Percentiles rank a stretch among this genome's conserved stretches.
Evolutionary conservation across 1,140 invertebrate genomes (phyloP).

Genomic region (Papilio polyxenes): DNA sequence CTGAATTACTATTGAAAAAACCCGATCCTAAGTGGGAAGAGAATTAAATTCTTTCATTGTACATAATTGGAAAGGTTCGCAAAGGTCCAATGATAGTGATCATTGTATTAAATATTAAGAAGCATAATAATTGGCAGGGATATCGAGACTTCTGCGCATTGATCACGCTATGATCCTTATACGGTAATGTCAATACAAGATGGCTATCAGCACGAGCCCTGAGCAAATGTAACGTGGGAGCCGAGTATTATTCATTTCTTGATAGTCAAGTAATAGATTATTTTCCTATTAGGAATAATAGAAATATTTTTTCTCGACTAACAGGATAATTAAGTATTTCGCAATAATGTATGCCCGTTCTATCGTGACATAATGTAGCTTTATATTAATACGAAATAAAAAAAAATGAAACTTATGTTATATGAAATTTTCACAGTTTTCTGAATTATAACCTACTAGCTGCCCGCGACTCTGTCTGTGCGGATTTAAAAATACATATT

Average conservation of each 20-base stretch:
- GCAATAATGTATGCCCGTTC: too few species aligned
- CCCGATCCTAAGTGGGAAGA: neutral
- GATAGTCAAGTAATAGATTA: neutral
- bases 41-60: neutral
- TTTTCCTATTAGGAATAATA: too few species aligned
- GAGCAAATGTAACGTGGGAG: slow-evolving; percentile 26
- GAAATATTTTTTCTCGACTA: too few species aligned
- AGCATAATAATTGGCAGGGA: slow-evolving; percentile 35
- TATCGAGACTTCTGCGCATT: slow-evolving; percentile 29
- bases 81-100: slow-evolving; percentile 28
- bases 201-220: slow-evolving; percentile 4
- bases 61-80: neutral
- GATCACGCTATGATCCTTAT: slow-evolving; percentile 36
- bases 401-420: too few species aligned
- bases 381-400: too few species aligned
- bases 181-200: slow-evolving; percentile 27
- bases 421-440: too few species aligned
- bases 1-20: neutral
- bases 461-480: too few species aligned
- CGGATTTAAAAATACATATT: too few species aligned
- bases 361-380: too few species aligned
- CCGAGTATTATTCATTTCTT: slow-evolving; percentile 9
- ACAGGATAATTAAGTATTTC: too few species aligned
- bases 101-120: slow-evolving; percentile 30
- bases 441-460: too few species aligned